Percentiles rank a stretch among this genome's conserved stretches.
These are phyloP conservation scores for Geopemphigus sp. DNA, from an alignment of 1,140 invertebrate genomes.

Conservation along the genomic window DNA sequence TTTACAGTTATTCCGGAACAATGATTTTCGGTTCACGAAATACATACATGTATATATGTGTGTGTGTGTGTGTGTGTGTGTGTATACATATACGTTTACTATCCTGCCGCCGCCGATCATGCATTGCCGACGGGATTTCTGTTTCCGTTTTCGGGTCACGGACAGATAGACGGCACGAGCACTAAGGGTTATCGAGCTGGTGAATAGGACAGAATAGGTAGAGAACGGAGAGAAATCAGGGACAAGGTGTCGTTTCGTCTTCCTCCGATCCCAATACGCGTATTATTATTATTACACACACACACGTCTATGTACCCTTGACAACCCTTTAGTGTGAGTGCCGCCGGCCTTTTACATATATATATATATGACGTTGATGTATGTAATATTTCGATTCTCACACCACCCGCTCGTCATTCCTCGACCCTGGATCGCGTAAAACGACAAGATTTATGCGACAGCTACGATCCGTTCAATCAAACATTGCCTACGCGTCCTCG, in stretches of 20 bases:
- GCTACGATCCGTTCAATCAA: no score
- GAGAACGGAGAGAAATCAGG: not conserved
- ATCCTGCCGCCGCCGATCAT: no score
- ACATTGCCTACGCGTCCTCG: no score
- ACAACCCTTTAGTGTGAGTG: not conserved
- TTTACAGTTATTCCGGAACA: constrained; percentile 22
- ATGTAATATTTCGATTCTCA: constrained; percentile 21
- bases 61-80: not conserved
- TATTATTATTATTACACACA: no score
- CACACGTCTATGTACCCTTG: no score
- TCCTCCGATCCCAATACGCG: not conserved
- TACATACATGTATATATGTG: not conserved
- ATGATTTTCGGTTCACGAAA: constrained; percentile 11
- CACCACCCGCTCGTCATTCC: not conserved
- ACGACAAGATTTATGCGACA: no score
- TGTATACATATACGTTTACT: not conserved
- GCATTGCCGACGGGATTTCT: not conserved
- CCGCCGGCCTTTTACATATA: not conserved
- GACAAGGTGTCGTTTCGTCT: constrained; percentile 18
- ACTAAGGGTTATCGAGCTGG: no score
- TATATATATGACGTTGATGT: not conserved
- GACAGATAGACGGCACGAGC: no score
- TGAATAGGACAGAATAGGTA: no score
- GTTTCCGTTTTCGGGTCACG: constrained; percentile 10
- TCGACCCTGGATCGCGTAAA: no score